Base-by-base conservation (phyloP, 1,140 invertebrate species). In the Papilio dardanus region DNA sequence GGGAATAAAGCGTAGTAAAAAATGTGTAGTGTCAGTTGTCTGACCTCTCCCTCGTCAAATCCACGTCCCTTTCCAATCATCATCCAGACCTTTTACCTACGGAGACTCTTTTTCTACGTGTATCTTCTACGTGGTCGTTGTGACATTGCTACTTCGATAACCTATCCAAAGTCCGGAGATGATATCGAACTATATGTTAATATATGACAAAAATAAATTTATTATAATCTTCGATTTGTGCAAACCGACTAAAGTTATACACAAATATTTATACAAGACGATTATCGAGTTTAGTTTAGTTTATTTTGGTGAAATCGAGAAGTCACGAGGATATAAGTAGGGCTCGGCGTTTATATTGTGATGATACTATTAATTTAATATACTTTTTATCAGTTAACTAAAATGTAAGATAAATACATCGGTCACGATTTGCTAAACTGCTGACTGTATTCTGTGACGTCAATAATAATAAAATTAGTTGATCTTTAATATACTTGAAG, bases 241-340 rank as follows among this genome's bases (percentile, higher is more conserved):
- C 42, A 46, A 46, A 46, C 19, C n/a, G 19, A 46, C 16, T 46
- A 46, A 46, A 19, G 12, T n/a, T 5, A 46, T 46, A 19, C 19
- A 46, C n/a, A 46, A 46, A 46, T 46, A 19, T 46, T 46, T 46
- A 46, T 19, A 46, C 42, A 54, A 62, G 8, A 14, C 24, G 12
- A 62, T 62, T 62, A 62, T 62, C 54, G 54, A 30, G 4, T 62
- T 62, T 62, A 62, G 24, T 62, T 24, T 10, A 62, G 24, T 62
- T 62, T 62, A 62, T 62, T 62, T 62, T 16, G 10, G 2, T 24
- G 10, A 24, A 30, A 62, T 62, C 24, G 24, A 62, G 24, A 62
- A 62, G 54, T 62, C 54, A 62, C 21, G 50, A 24, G 24, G 24
- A 3, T 58, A 28, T 58, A 58, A 58, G 54, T 58, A 58, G 24